Evolutionary conservation across 2,888 invertebrate genomes (phyloP), one percentile per base, ranked within the genome.

Genomic region (Noctuana brunneofusca): DNA sequence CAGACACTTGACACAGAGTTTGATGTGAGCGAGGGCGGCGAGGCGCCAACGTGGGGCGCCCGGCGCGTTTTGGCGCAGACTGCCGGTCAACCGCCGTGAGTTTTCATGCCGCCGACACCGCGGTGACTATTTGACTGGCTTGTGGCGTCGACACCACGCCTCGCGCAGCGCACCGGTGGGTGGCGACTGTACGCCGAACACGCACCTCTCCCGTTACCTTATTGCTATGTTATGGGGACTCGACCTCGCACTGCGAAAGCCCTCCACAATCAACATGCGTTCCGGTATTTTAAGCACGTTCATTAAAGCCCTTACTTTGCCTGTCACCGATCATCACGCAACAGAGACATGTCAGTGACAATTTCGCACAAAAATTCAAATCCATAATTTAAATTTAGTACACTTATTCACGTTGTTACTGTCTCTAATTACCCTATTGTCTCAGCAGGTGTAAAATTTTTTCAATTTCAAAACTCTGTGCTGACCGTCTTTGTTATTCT

Each of bases 201-300:
- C 86, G 83, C 85, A 86, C 82, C 87, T 86, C 89, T 89, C 89
- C 89, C 90, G 90, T 89, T 90, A 89, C 88, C 89, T 89, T 84
- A 88, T 85, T 85, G 86, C 87, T 76, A 86, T 84, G 86, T 84
- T 83, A 87, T 79, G 85, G 87, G 86, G 86, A 85, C 85, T 78
- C 81, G 86, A 86, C 84, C 85, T 85, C 84, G 84, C 80, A 75
- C 75, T 76, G 82, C 80, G 76, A 84, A 83, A 86, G 83, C 86
- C 83, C 81, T 81, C 77, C 73, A 71, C 75, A 67, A 62, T 58
- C 63, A 43, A 54, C 58, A 48, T 18, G 53, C 66, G 60, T 68
- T 66, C 58, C 64, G 67, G 56, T 64, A 64, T 67, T 66, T 64
- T 48, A 56, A 68, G 59, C 57, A 60, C 68, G 57, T 43, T 57